These are phyloP conservation scores for Heliconius erato DNA, from an alignment of 2,888 invertebrate genomes.

Conservation along the genomic window DNA sequence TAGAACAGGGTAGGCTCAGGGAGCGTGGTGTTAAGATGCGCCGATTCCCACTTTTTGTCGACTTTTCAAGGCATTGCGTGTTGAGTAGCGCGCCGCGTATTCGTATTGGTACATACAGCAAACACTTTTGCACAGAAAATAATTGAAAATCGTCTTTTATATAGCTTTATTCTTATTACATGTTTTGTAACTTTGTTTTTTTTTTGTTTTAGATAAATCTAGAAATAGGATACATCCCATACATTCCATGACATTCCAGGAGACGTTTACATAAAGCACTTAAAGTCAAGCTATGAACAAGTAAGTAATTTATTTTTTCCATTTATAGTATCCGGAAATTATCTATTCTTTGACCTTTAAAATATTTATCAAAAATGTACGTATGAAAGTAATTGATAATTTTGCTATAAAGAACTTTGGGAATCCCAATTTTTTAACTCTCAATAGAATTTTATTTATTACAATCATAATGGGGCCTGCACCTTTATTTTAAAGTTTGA, in stretches of 20 bases:
- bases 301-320: slow-evolving; percentile 1
- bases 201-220: slow-evolving; percentile 19
- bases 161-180: not conserved
- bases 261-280: not conserved
- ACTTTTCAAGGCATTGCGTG: not conserved
- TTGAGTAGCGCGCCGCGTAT: not conserved
- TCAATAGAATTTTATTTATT: too few relatives aligned
- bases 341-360: not conserved
- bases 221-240: slow-evolving; percentile 21
- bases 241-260: slow-evolving; percentile 16
- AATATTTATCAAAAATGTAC: not conserved
- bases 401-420: too few relatives aligned
- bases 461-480: too few relatives aligned
- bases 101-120: too few relatives aligned
- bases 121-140: too few relatives aligned
- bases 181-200: not conserved
- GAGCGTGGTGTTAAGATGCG: too few relatives aligned
- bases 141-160: too few relatives aligned
- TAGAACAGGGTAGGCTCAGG: too few relatives aligned
- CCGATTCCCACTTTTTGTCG: too few relatives aligned
- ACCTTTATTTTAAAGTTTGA: too few relatives aligned
- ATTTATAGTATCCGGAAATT: not conserved
- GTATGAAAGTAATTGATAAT: not conserved
- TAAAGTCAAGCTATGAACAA: not conserved
- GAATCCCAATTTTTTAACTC: too few relatives aligned